Evolutionary conservation across 1,140 invertebrate species (phyloP), one percentile per base, ranked within the genome.

Genomic region (Brachystomella parvula): DNA sequence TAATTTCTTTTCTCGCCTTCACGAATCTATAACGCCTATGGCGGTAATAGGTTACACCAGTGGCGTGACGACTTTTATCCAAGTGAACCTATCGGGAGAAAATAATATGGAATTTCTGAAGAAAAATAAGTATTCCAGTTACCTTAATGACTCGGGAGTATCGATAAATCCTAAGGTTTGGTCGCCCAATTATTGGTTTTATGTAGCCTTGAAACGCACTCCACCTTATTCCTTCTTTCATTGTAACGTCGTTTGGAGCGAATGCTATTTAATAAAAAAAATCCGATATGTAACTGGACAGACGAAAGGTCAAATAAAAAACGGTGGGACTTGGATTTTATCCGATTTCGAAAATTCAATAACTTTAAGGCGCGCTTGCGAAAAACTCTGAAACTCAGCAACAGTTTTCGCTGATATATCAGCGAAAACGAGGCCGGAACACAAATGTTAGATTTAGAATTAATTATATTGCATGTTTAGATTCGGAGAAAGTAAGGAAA

Each of bases 181-280:
- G 39, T 21, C 32, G 21, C 39, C 39, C 29, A 24, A 67, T 6
- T 9, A 44, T 35, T 47, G 33, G 91, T 83, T 79, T 82, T 86
- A 0, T 82, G 87, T 0, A 85, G 78, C 30, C 29, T 26, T 2
- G 69, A 60, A 47, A 64, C 64, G 47, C 64, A 60, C 44, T 65
- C 47, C 24, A 70, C 3, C 12, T 3, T 28, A 47, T 24, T 0
- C 21, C 29, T 29, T 63, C 47, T 29, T 49, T 63, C 21, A 63
- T 60, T 29, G 31, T 60, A 9, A 29, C 57, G 24, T 17, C 49
- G 21, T 53, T 53, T 15, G 49, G 12, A 24, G 49, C 12, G 21
- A 53, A 53, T 17, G 12, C 49, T 53, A 24, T 12, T 15, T 53
- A 24, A 53, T 12, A 53, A 53, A 53, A 53, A 53, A 24, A 53